Base-by-base conservation (phyloP, 2,113 vertebrate genomes). In the Ancistrus triradiatus region DNA sequence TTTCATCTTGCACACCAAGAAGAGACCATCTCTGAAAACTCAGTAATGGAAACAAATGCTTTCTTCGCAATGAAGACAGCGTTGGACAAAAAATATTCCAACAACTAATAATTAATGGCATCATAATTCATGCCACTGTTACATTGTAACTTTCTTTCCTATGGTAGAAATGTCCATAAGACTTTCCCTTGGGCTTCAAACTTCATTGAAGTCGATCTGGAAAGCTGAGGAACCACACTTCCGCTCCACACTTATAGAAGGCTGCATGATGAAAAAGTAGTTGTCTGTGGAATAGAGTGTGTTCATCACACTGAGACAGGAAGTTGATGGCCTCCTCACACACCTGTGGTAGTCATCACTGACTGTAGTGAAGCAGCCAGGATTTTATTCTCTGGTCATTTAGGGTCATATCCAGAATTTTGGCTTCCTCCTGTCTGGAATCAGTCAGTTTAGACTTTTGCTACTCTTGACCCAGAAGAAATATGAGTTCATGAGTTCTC, bases 401-500 rank as follows among this genome's bases (percentile, higher is more conserved):
- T 3, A 42, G 5, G 6, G 38, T 42, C 38, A 42, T 42, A 11
- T 42, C 38, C 38, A 42, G n/a, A 15, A 42, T 42, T 2, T 80
- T 65, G 10, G 73, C 76, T 71, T 78, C 76, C 71, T 79, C 75
- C 40, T 74, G 65, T 68, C 68, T 78, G 69, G 72, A 74, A 53
- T 71, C 65, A 8, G 71, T n/a, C n/a, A n/a, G 68, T 31, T 77
- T 70, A 19, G 75, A 70, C 43, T 60, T 60, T 6, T 76, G 65
- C 38, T 74, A 71, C 59, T 77, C 69, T 67, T 47, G 53, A 27
- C 55, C 59, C 64, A 82, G 75, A 27, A 79, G 68, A 50, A 62
- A 58, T 50, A 76, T 78, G 48, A 80, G 70, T 57, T 77, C 72
- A 60, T 78, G 72, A 15, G 77, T 80, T 73, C 76, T 77, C n/a